Percentiles rank a stretch among this genome's conserved stretches.
These are phyloP conservation scores for Helicoverpa armigera DNA, from an alignment of 1,140 invertebrate species.

Conservation along the genomic window DNA sequence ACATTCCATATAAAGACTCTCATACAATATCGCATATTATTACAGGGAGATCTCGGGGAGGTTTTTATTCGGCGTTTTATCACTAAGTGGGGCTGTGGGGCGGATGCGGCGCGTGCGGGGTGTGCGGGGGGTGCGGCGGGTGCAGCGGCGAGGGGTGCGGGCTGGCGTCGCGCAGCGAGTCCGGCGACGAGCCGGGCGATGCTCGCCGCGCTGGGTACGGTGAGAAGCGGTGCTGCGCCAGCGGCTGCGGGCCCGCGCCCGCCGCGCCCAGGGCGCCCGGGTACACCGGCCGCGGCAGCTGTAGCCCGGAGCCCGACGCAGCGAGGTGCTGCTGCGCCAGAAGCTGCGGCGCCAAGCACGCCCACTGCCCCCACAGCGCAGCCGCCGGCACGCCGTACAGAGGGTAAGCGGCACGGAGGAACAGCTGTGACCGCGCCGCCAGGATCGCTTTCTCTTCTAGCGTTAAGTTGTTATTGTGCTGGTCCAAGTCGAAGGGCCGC, in stretches of 20 bases:
- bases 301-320: conserved; percentile 81
- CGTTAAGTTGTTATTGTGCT: conserved; percentile 90
- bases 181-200: conserved; percentile 86
- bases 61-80: conserved; percentile 57
- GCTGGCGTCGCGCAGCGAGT: conserved; percentile 85
- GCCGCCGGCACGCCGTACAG: conserved; percentile 87
- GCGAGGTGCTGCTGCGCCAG: conserved; percentile 84
- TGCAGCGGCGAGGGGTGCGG: conserved; percentile 83
- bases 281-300: conserved; percentile 86
- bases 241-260: conserved; percentile 74
- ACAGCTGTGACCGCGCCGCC: conserved; percentile 89
- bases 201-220: conserved; percentile 86
- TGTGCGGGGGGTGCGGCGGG: conserved; percentile 69
- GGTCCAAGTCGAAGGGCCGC: conserved; percentile 91
- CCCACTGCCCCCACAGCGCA: conserved; percentile 89
- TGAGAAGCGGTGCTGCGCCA: conserved; percentile 87
- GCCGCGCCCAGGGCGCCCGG: conserved; percentile 74
- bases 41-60: conserved; percentile 63
- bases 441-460: conserved; percentile 92
- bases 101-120: conserved; percentile 76
- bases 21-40: conserved; percentile 60
- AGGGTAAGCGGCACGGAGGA: conserved; percentile 89
- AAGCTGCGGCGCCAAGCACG: conserved; percentile 87
- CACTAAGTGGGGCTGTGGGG: conserved; percentile 87
- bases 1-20: conserved; percentile 55